phyloP scores from a whole-genome alignment of 2,888 invertebrate genomes.

The Labia minor region DNA sequence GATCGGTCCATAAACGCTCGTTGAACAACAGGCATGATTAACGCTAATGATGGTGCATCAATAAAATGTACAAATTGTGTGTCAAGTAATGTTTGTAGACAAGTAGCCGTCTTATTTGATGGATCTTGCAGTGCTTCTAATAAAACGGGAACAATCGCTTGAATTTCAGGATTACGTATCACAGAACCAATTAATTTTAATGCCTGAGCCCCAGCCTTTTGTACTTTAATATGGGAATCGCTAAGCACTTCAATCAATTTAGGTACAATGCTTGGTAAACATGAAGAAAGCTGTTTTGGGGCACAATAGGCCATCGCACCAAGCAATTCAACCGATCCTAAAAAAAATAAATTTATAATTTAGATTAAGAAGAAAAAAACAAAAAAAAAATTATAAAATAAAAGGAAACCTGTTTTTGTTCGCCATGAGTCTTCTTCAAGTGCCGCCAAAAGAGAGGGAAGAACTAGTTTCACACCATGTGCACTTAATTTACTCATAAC shows the following conservation, averaged over 20 bases:
- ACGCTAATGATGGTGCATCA: conserved; percentile 93
- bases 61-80: conserved; percentile 98
- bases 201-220: conserved; percentile 92
- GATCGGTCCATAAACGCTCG: conserved; percentile 95
- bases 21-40: conserved; percentile 99
- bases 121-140: conserved; percentile 92
- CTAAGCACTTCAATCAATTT: conserved; percentile 92
- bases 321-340: conserved; percentile 85
- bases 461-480: conserved; percentile 93
- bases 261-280: conserved; percentile 95
- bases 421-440: conserved; percentile 98
- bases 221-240: conserved; percentile 95
- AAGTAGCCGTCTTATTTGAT: conserved; percentile 83
- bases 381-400: conserved; percentile 22
- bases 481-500: conserved; percentile 91
- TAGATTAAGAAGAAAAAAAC: conserved; percentile 15
- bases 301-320: conserved; percentile 99
- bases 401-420: conserved; percentile 88
- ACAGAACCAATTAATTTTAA: conserved; percentile 93
- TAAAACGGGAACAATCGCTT: conserved; percentile 79
- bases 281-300: conserved; percentile 95
- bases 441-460: conserved; percentile 86
- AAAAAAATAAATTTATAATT: conserved; percentile 24
- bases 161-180: conserved; percentile 96
- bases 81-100: conserved; percentile 85